Evolutionary conservation across 2,888 invertebrate genomes (phyloP).

Genomic region (Arctia plantaginis): DNA sequence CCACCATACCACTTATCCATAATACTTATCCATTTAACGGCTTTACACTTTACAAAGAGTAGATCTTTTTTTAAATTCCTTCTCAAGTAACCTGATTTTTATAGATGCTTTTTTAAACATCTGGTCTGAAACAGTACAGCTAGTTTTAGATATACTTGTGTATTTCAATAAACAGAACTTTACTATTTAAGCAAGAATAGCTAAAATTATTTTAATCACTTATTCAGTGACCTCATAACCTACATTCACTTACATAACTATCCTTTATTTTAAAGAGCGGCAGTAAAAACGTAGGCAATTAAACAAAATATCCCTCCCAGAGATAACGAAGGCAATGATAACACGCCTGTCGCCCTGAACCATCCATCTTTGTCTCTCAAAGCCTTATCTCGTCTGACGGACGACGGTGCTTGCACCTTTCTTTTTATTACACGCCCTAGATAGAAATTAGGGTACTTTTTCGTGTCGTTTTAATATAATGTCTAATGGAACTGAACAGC

Average conservation of each 20-base stretch:
- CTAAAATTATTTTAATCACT: not conserved
- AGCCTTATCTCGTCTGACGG: constrained; percentile 55
- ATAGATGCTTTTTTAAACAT: no score
- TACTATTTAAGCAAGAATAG: no score
- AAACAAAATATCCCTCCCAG: constrained; percentile 44
- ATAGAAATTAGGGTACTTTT: constrained; percentile 42
- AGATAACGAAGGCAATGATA: constrained; percentile 48
- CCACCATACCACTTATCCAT: no score
- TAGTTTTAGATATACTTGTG: no score
- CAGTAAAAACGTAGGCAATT: constrained; percentile 45
- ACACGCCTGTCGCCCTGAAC: constrained; percentile 51
- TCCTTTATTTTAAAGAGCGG: constrained; percentile 4
- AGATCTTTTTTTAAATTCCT: no score
- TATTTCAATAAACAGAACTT: no score
- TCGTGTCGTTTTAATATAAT: not conserved
- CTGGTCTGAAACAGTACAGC: no score
- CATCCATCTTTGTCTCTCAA: constrained; percentile 69
- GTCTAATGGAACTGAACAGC: not conserved
- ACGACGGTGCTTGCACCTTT: constrained; percentile 42
- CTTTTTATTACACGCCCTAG: constrained; percentile 38
- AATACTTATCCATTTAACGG: no score
- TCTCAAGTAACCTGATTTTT: no score
- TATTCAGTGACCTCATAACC: not conserved
- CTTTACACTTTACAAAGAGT: no score
- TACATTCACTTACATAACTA: constrained; percentile 1